Evolutionary conservation across 2,888 invertebrate species (phyloP).

Genomic region (Orthonevra nobilis): DNA sequence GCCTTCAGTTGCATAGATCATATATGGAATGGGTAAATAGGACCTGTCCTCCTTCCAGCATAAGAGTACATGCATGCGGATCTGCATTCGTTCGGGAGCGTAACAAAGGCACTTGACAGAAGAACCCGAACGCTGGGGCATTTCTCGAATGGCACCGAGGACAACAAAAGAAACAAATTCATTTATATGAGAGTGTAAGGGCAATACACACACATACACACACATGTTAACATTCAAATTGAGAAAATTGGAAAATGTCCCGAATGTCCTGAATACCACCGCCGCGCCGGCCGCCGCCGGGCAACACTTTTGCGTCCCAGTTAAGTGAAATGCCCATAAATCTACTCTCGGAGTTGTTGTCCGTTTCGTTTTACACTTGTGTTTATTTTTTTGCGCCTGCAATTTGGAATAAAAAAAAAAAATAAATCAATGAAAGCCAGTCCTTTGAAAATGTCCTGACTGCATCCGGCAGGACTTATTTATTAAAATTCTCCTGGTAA

Average conservation of each 20-base stretch:
- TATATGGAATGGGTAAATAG: constrained; percentile 21
- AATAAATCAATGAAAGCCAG: constrained; percentile 59
- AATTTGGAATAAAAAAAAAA: too few species aligned
- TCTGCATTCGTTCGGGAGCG: constrained; percentile 19
- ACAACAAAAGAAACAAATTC: constrained; percentile 57
- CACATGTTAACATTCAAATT: too few species aligned
- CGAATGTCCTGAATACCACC: too few species aligned
- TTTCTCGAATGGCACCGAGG: constrained; percentile 27
- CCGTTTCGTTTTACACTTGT: constrained; percentile 16
- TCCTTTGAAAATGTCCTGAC: constrained; percentile 21
- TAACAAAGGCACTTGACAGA: constrained; percentile 44
- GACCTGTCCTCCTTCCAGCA: background rate
- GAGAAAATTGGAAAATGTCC: constrained; percentile 63
- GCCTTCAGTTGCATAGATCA: constrained; percentile 46
- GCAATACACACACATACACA: too few species aligned
- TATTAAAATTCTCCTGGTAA: constrained; percentile 61
- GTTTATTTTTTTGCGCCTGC: background rate
- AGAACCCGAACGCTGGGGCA: constrained; percentile 35
- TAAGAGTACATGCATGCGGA: background rate
- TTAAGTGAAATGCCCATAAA: constrained; percentile 67
- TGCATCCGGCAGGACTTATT: constrained; percentile 59
- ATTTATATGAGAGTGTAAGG: constrained; percentile 66
- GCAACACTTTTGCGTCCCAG: constrained; percentile 61
- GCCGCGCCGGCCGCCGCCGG: too few species aligned
- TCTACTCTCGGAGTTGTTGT: constrained; percentile 19